These are phyloP conservation scores for Campylomormyrus tamandua DNA, from an alignment of 2,113 vertebrate species.

Conservation along the genomic window DNA sequence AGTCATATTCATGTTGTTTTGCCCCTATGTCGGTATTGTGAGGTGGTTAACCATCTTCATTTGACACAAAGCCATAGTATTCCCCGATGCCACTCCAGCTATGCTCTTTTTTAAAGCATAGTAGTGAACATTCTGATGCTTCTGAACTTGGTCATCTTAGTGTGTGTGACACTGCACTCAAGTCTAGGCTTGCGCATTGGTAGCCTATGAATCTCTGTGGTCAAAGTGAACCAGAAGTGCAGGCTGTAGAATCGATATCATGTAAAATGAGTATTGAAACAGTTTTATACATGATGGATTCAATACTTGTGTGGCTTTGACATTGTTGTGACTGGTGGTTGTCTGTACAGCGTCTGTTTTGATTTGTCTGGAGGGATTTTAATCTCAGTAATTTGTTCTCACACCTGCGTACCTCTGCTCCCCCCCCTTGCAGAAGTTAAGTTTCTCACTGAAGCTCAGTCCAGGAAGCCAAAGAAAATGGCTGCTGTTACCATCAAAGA, in stretches of 20 bases:
- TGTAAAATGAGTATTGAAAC: neutral
- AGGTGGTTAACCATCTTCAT: neutral
- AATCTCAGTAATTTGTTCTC: neutral
- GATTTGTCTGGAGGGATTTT: neutral
- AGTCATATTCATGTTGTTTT: neutral
- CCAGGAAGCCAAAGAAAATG: neutral
- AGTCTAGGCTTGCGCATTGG: neutral
- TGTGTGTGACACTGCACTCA: neutral
- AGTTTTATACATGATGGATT: neutral
- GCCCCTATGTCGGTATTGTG: too few relatives aligned
- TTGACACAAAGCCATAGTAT: neutral
- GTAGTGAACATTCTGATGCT: too few relatives aligned
- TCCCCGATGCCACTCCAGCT: neutral
- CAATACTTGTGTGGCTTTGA: neutral
- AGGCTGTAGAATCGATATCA: neutral
- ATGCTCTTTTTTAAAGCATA: too few relatives aligned
- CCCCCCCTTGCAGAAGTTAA: neutral
- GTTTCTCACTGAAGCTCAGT: neutral
- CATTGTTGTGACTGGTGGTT: neutral
- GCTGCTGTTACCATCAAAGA: neutral
- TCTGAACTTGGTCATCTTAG: neutral
- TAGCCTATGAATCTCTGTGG: too few relatives aligned
- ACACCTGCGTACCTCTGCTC: neutral
- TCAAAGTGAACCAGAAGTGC: neutral
- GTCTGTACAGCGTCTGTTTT: neutral